Base-by-base conservation (phyloP, 1,140 invertebrate genomes). In the Tetramorium alpestre region DNA sequence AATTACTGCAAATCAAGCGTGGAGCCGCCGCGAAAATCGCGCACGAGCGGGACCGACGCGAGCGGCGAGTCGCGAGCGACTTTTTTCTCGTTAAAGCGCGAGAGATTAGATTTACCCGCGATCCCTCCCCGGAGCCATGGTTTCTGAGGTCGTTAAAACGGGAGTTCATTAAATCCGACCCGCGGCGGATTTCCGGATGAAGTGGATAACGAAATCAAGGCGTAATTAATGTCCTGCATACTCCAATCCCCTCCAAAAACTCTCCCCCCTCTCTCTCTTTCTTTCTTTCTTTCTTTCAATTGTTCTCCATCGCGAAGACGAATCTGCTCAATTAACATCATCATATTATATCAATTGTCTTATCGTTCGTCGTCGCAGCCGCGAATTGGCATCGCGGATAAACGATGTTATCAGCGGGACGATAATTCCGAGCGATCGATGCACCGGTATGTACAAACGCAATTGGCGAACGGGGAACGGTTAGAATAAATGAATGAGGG, bases 401-500 rank as follows among this genome's bases (percentile, higher is more conserved):
- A 70, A 28, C 28, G 60, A 25, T n/a, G 47, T 82, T 82, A 82
- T 82, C 67, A 73, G 25, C 28, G 25, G 13, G 41, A 58, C 41
- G 51, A 49, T 73, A 73, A 82, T 82, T 82, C 72, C 54, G 10
- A 33, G 69, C 54, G 69, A 75, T 84, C 80, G 54, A 82, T 73
- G 80, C 80, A 73, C n/a, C 56, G 47, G 16, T 70, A 33, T 56
- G 49, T 70, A 70, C 49, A 41, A 41, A 81, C 38, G 80, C 54
- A 73, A 75, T 84, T 73, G 69, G 28, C 44, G 13, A 82, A 25
- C 38, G 65, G 2, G n/a, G 6, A 80, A 22, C 18, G 62, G 18
- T 72, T 47, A 16, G 69, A 75, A 73, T 75, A 84, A 73, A 84
- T 84, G 69, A 84, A 84, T 75, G 69, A 47, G 38, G 41, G 80